Base-by-base conservation (phyloP, 2,888 invertebrate species). In the Phyllotreta cruciferae region DNA sequence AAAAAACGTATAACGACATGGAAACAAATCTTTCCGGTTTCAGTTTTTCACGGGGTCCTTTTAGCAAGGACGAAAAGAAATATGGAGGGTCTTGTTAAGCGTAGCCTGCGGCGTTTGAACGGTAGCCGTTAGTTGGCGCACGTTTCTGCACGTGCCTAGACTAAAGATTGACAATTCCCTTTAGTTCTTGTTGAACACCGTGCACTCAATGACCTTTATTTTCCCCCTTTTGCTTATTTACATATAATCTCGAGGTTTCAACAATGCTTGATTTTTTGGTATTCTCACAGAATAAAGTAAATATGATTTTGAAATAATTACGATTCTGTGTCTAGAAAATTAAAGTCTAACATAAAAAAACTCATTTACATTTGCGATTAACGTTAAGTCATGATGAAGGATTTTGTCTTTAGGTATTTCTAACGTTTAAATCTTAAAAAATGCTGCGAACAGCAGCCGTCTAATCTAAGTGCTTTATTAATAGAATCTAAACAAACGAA, bases 391-490 rank as follows among this genome's bases (percentile, higher is more conserved):
- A 3, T 24, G 24, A 3, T 24, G 24, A 24, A 24, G 24, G 24
- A 24, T 24, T 24, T 1, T 24, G 24, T 24, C 24, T 24, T 24
- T 24, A 24, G 44, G 10, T 7, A 13, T 44, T 74, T 73, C 72
- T 72, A 72, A 74, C 75, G 73, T 71, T 73, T 76, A 77, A 74
- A 75, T 77, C 74, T 73, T 67, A 75, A 73, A 76, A 70, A 71
- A 71, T 70, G 74, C 72, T 73, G 76, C 74, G 77, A 78, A 78
- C 77, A 75, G 73, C 71, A 74, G 75, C 73, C 74, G 75, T 77
- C 75, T 78, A 77, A 78, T 78, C 75, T 77, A 73, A 75, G 74
- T 74, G 75, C 74, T 78, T 77, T 79, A 79, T 79, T 78, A 78
- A 78, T 78, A 77, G 77, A 78, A 77, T 73, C 72, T 74, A 77